Evolutionary conservation across 2,113 vertebrate species (phyloP).

Genomic region (Odontesthes bonariensis): DNA sequence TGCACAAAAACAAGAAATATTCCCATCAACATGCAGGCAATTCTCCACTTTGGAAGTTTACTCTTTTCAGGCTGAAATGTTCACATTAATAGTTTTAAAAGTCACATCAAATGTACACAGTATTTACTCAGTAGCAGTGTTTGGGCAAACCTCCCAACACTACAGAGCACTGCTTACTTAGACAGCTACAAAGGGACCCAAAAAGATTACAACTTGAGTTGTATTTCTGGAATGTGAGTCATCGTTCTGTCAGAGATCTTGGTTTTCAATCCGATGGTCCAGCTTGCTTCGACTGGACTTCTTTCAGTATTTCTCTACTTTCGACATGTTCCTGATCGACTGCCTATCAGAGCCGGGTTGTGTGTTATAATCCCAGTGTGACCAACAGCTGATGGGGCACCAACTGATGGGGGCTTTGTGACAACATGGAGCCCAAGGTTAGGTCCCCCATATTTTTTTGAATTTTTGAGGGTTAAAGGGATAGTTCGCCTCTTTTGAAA

Average conservation of each 20-base stretch:
- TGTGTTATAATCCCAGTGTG: too few species aligned
- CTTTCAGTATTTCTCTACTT: too few species aligned
- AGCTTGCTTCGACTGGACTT: too few species aligned
- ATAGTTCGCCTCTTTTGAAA: too few species aligned
- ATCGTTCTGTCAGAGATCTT: not conserved
- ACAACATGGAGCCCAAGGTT: too few species aligned
- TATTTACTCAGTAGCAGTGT: not conserved
- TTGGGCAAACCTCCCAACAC: not conserved
- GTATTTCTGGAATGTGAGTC: not conserved
- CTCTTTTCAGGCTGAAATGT: not conserved
- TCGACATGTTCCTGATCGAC: too few species aligned
- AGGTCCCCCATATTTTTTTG: too few species aligned
- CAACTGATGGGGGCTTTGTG: too few species aligned
- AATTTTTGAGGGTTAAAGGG: too few species aligned
- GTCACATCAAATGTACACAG: not conserved
- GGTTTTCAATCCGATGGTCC: not conserved
- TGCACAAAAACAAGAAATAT: not conserved
- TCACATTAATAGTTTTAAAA: not conserved
- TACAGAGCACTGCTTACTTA: not conserved
- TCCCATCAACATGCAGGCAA: not conserved
- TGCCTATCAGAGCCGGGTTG: too few species aligned
- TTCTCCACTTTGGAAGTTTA: not conserved
- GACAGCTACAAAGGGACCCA: not conserved
- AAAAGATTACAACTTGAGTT: constrained; percentile 19
- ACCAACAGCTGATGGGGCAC: too few species aligned